phyloP scores from a whole-genome alignment of 1,140 invertebrate species.

The Caerostris darwini region DNA sequence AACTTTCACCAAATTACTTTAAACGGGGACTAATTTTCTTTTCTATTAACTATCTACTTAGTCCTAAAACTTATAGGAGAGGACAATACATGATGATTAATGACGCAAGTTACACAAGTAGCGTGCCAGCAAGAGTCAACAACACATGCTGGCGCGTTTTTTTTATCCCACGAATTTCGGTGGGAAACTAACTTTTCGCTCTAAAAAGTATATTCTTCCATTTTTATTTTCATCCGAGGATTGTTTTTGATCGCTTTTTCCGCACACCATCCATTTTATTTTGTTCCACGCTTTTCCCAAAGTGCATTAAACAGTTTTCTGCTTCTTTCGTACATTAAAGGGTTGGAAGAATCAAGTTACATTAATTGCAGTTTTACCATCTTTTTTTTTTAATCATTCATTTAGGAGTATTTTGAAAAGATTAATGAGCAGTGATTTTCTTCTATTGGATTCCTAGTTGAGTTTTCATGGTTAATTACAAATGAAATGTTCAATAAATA shows the following conservation, averaged over 20 bases:
- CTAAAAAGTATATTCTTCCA: constrained; percentile 6
- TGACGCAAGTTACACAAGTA: neutral
- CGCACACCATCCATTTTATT: neutral
- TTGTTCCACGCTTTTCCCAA: neutral
- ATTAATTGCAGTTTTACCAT: neutral
- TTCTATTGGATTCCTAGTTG: no score
- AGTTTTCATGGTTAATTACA: no score
- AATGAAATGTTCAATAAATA: no score
- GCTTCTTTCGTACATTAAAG: neutral
- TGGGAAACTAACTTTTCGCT: constrained; percentile 19
- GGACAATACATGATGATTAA: constrained; percentile 33
- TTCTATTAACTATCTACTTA: constrained; percentile 27
- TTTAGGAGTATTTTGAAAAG: no score
- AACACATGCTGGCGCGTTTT: neutral
- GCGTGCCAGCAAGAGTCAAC: constrained; percentile 22
- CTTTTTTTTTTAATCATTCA: no score
- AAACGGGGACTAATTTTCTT: constrained; percentile 26
- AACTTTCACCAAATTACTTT: neutral
- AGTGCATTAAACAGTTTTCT: constrained; percentile 1
- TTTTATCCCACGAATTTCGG: constrained; percentile 18
- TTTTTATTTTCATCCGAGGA: neutral
- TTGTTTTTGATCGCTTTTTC: neutral
- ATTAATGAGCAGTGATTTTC: no score
- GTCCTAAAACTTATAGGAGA: neutral
- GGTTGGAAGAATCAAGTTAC: neutral